These are phyloP conservation scores for Odontocerum albicorne DNA, from an alignment of 2,888 invertebrate species.

Conservation along the genomic window DNA sequence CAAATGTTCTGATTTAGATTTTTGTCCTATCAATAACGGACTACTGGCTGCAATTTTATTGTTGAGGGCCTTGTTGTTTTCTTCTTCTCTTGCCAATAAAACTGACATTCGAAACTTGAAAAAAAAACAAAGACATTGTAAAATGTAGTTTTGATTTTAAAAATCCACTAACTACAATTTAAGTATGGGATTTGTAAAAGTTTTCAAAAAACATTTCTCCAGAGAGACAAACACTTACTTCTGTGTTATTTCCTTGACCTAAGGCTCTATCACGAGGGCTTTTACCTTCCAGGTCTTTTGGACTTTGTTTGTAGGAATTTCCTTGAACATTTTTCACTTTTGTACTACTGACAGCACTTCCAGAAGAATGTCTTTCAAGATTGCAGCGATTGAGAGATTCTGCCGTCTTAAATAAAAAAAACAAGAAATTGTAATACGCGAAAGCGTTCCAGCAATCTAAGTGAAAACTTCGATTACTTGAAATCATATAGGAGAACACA, in stretches of 20 bases:
- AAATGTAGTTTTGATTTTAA: neutral
- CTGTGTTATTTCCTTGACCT: conserved; percentile 52
- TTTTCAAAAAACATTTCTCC: conserved; percentile 5
- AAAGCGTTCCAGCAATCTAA: too few species aligned
- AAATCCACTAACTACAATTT: too few species aligned
- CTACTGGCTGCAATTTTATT: conserved; percentile 48
- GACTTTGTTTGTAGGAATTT: conserved; percentile 39
- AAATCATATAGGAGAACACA: neutral
- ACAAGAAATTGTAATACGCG: too few species aligned
- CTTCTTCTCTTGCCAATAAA: conserved; percentile 65
- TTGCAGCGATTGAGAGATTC: conserved; percentile 66
- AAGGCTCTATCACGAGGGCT: conserved; percentile 42
- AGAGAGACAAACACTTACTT: conserved; percentile 44
- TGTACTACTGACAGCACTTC: conserved; percentile 52
- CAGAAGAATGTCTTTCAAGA: conserved; percentile 56
- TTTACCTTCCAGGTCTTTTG: conserved; percentile 45
- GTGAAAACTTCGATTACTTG: too few species aligned
- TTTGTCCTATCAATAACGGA: conserved; percentile 47
- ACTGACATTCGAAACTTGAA: conserved; percentile 72
- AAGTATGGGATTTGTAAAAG: too few species aligned
- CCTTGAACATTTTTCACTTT: conserved; percentile 46
- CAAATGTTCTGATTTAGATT: conserved; percentile 23
- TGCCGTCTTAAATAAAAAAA: conserved; percentile 60
- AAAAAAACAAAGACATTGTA: conserved; percentile 3
- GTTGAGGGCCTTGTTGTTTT: conserved; percentile 42